A percentile compares a stretch with the other conserved stretches of the same genome.
These are phyloP conservation scores for Ridgeia piscesae DNA, from an alignment of 1,140 invertebrate species.

Conservation along the genomic window DNA sequence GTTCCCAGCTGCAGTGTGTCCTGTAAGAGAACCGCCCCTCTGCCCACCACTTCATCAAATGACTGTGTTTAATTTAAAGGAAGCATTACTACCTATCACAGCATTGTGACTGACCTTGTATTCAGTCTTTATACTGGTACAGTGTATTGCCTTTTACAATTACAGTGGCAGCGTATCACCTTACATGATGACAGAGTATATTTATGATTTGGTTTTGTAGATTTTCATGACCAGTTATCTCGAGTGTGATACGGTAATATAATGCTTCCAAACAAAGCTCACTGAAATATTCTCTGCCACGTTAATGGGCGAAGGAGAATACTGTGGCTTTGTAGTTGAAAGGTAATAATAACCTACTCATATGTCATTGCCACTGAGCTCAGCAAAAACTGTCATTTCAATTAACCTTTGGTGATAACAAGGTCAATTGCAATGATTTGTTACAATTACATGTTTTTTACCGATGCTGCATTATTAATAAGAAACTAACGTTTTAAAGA, in stretches of 20 bases:
- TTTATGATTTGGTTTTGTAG: background rate
- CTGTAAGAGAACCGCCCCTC: background rate
- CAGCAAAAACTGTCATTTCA: background rate
- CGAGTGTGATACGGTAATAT: background rate
- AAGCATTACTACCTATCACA: too few relatives aligned
- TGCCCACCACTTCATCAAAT: background rate
- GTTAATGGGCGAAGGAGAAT: background rate
- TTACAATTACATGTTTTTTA: background rate
- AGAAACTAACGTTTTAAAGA: background rate
- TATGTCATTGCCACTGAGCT: background rate
- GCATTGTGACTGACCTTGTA: too few relatives aligned
- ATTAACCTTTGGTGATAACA: background rate
- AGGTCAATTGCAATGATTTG: background rate
- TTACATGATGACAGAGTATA: background rate
- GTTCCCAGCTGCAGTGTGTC: background rate
- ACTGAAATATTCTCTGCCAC: background rate
- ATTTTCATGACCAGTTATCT: background rate
- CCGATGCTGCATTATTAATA: background rate
- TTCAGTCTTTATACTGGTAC: too few relatives aligned
- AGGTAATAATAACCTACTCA: background rate
- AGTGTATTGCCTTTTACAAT: background rate
- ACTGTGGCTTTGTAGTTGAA: background rate
- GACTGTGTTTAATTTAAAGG: background rate
- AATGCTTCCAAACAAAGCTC: background rate
- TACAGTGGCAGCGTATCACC: background rate